Evolutionary conservation across 2,888 invertebrate genomes (phyloP).

Genomic region (Athalia rosae): DNA sequence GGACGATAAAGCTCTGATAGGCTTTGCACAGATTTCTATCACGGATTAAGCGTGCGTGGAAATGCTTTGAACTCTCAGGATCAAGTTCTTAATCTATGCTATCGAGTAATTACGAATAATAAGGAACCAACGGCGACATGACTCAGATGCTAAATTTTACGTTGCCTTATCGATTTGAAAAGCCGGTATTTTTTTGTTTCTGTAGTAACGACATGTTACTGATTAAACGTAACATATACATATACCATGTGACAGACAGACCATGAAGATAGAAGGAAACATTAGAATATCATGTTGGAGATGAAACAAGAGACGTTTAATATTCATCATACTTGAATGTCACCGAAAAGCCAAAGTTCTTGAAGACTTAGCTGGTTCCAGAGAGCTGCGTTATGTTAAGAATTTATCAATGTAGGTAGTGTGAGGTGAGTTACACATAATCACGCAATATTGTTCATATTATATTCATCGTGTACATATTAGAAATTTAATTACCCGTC

Average conservation of each 20-base stretch:
- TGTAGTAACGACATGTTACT: conserved; percentile 19
- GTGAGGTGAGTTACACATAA: conserved; percentile 54
- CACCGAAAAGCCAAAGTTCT: conserved; percentile 50
- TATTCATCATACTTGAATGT: conserved; percentile 39
- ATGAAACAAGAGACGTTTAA: conserved; percentile 10
- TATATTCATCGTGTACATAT: conserved; percentile 67
- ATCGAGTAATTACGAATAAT: conserved; percentile 36
- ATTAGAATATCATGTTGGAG: conserved; percentile 10
- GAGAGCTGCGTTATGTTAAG: conserved; percentile 58
- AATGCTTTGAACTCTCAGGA: conserved; percentile 56
- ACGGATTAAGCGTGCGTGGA: conserved; percentile 79
- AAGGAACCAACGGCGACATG: conserved; percentile 29
- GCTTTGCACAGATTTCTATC: conserved; percentile 98
- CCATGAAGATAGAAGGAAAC: neutral
- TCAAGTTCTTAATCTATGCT: conserved; percentile 55
- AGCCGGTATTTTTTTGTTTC: conserved; percentile 33
- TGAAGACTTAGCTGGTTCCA: conserved; percentile 54
- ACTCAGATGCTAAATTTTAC: conserved; percentile 25
- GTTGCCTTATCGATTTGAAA: conserved; percentile 29
- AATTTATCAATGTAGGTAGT: conserved; percentile 57
- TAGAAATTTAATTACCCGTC: conserved; percentile 57
- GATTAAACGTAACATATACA: conserved; percentile 20
- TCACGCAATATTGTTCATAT: conserved; percentile 61
- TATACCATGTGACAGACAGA: neutral
- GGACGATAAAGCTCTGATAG: conserved; percentile 96